Evolutionary conservation across 2,797 vertebrate species (phyloP).

Genomic region (Ceyx erithaca): DNA sequence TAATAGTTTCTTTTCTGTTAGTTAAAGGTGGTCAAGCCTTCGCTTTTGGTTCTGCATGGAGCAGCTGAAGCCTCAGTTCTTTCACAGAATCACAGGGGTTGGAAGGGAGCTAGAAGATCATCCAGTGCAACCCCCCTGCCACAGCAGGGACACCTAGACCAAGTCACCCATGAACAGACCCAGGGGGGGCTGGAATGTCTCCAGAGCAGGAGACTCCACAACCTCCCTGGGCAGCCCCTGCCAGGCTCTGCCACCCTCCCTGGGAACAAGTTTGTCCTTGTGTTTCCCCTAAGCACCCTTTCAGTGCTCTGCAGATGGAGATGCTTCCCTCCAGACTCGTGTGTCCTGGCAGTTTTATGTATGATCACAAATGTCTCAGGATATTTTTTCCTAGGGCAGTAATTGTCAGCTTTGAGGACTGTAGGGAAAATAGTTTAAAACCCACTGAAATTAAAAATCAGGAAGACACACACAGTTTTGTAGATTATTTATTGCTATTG

Average conservation of each 20-base stretch:
- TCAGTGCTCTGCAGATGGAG: background rate
- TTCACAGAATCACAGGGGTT: background rate
- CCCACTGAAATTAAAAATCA: background rate
- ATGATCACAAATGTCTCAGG: background rate
- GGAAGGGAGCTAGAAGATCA: too few species aligned
- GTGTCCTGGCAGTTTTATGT: background rate
- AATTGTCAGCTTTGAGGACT: background rate
- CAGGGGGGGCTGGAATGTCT: too few species aligned
- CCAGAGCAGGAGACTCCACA: too few species aligned
- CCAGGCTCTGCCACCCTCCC: too few species aligned
- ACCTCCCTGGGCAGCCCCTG: too few species aligned
- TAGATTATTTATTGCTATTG: background rate
- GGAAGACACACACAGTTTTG: fast-evolving
- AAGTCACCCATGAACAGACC: too few species aligned
- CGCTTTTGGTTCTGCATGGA: background rate
- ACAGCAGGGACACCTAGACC: too few species aligned
- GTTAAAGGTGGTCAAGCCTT: background rate
- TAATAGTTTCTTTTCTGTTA: background rate
- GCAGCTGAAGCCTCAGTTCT: background rate
- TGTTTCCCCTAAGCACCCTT: too few species aligned
- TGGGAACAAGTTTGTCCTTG: too few species aligned
- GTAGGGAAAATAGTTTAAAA: background rate
- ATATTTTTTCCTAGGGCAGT: background rate
- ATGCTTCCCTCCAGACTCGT: background rate
- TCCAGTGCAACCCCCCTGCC: too few species aligned